Percentiles rank a stretch among this genome's conserved stretches.
Evolutionary conservation across 2,797 vertebrate genomes (phyloP).

Genomic region (Aplochiton taeniatus): DNA sequence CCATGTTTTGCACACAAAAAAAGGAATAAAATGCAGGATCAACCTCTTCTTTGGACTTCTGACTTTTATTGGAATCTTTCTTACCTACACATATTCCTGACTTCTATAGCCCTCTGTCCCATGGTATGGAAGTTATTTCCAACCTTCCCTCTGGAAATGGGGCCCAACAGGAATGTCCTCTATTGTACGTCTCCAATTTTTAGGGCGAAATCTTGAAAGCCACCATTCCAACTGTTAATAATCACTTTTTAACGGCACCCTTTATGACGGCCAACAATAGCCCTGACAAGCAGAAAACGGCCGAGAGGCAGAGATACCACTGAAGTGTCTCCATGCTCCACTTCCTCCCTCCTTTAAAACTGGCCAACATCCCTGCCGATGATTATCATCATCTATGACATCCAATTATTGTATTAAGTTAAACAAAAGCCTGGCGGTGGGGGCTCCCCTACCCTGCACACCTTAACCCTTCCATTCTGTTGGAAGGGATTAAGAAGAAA

Average conservation of each 20-base stretch:
- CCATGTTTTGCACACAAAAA: no score
- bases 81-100: no score
- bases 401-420: conserved; percentile 35
- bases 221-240: conserved; percentile 60
- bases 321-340: background rate
- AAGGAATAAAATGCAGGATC: no score
- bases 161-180: background rate
- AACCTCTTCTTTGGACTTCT: no score
- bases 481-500: conserved; percentile 32
- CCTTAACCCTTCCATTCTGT: conserved; percentile 38
- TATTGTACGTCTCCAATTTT: background rate
- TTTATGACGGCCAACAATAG: conserved; percentile 63
- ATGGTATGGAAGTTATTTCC: no score
- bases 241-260: conserved; percentile 57
- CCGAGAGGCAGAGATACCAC: background rate
- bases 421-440: conserved; percentile 16
- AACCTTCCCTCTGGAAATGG: background rate
- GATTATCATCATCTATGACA: conserved; percentile 20
- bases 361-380: background rate
- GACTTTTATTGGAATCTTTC: no score
- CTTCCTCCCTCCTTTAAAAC: background rate
- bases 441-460: conserved; percentile 12
- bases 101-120: no score
- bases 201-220: conserved; percentile 46
- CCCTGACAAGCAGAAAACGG: conserved; percentile 12